Percentiles rank a stretch among this genome's conserved stretches.
Conservation (phyloP, 1,140 invertebrate genomes). For the Oryzaephilus surinamensis region DNA sequence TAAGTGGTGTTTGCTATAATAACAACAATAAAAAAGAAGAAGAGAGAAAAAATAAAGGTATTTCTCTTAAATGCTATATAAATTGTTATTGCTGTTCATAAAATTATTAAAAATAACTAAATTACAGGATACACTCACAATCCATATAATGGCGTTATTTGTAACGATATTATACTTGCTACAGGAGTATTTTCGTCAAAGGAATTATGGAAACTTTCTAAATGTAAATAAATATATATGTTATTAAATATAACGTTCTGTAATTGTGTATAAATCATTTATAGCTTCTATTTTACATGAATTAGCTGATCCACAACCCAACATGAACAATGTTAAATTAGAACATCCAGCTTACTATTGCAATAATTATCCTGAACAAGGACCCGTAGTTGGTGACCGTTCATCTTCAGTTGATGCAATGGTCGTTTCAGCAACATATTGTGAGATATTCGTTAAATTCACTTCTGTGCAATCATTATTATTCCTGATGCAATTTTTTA, state of each 20-base stretch:
- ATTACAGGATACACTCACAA: conserved; percentile 86
- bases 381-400: conserved; percentile 38
- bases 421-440: conserved; percentile 49
- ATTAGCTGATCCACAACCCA: conserved; percentile 63
- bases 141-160: conserved; percentile 93
- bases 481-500: conserved; percentile 17
- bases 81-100: neutral
- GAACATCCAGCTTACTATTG: conserved; percentile 85
- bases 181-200: conserved; percentile 97
- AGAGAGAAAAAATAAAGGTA: conserved; percentile 69
- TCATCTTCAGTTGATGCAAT: conserved; percentile 40
- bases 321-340: conserved; percentile 78
- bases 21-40: conserved; percentile 66
- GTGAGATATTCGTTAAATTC: conserved; percentile 36
- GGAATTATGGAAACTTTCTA: conserved; percentile 93
- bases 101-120: neutral
- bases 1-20: conserved; percentile 69
- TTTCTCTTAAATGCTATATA: neutral
- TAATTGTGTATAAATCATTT: conserved; percentile 44
- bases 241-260: conserved; percentile 9
- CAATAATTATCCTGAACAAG: conserved; percentile 77
- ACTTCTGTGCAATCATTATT: neutral
- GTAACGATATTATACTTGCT: conserved; percentile 96
- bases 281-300: conserved; percentile 91
- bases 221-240: conserved; percentile 85